These are phyloP conservation scores for Oxystoma pomonae DNA, from an alignment of 2,888 invertebrate genomes.

Conservation along the genomic window DNA sequence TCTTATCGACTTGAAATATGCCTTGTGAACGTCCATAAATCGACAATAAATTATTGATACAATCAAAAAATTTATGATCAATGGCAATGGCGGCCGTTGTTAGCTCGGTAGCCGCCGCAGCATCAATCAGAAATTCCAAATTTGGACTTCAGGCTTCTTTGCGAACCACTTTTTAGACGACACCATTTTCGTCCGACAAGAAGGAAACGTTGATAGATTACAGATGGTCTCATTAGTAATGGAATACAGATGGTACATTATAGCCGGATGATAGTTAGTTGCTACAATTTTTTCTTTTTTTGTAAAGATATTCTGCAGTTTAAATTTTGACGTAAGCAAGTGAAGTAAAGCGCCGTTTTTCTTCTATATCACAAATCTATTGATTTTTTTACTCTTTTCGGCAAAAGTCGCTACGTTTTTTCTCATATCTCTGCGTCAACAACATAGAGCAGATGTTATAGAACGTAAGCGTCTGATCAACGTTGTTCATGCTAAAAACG, in stretches of 20 bases:
- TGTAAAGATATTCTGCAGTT: too few relatives aligned
- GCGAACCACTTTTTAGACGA: not conserved
- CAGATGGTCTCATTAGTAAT: conserved; percentile 20
- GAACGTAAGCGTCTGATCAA: too few relatives aligned
- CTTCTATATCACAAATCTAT: too few relatives aligned
- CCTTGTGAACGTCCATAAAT: not conserved
- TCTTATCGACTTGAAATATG: not conserved
- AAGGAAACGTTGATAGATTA: conserved; percentile 19
- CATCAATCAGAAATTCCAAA: not conserved
- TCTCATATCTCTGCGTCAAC: too few relatives aligned
- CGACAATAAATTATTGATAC: not conserved
- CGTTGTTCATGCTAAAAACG: too few relatives aligned
- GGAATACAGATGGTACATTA: not conserved
- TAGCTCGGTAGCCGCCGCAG: not conserved
- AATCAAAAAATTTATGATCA: not conserved
- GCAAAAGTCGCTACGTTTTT: too few relatives aligned
- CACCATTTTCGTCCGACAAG: not conserved
- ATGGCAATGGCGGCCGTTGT: not conserved
- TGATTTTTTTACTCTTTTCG: too few relatives aligned
- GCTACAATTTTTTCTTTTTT: too few relatives aligned
- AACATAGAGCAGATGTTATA: too few relatives aligned
- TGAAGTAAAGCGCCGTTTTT: too few relatives aligned
- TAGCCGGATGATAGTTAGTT: too few relatives aligned
- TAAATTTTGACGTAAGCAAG: too few relatives aligned
- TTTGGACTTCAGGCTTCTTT: not conserved